Conservation (phyloP, 2,888 invertebrate genomes). For the Colletes collaris region DNA sequence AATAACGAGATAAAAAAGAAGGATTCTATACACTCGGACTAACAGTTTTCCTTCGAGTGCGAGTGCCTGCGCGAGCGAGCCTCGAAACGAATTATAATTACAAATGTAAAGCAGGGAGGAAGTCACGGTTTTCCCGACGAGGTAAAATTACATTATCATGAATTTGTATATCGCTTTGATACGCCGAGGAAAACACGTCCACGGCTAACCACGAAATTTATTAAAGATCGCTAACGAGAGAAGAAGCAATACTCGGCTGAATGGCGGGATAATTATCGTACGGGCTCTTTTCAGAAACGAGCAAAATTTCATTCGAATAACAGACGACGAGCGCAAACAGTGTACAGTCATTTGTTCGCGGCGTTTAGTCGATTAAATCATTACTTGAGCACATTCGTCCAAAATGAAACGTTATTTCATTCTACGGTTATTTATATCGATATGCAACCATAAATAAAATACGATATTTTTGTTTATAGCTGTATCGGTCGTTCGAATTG, state of each 20-base stretch:
- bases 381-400: too few species aligned
- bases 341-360: too few species aligned
- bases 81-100: slow-evolving; percentile 66
- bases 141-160: slow-evolving; percentile 34
- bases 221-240: slow-evolving; percentile 28
- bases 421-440: too few species aligned
- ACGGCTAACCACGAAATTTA: not conserved
- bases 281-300: slow-evolving; percentile 15
- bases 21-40: too few species aligned
- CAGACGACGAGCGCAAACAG: too few species aligned
- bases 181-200: not conserved
- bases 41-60: slow-evolving; percentile 30
- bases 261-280: slow-evolving; percentile 49
- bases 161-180: slow-evolving; percentile 21
- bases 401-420: too few species aligned
- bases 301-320: too few species aligned
- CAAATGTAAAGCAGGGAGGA: slow-evolving; percentile 62
- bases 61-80: not conserved
- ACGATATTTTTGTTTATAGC: too few species aligned
- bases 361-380: too few species aligned
- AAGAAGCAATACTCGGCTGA: slow-evolving; percentile 20
- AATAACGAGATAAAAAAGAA: slow-evolving; percentile 21
- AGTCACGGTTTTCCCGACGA: slow-evolving; percentile 53
- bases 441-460: too few species aligned
- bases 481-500: too few species aligned